A percentile compares a stretch with the other conserved stretches of the same genome.
Conservation (phyloP, 35 echinoderm and acorn worm species). For the Ophioderma brevispina region DNA sequence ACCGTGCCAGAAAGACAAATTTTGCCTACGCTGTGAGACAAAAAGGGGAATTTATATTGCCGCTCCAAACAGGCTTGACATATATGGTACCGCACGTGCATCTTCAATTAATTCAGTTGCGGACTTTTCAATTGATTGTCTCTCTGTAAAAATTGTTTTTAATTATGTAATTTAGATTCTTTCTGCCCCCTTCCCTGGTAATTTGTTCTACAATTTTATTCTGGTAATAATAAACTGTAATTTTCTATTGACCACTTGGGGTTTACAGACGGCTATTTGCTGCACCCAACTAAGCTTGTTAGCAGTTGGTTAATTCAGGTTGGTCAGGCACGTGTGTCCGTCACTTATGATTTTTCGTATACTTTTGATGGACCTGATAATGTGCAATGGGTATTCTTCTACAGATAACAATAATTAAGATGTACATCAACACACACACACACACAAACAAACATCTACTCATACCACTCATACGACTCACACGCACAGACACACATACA, state of each 20-base stretch:
- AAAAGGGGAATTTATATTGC: not conserved
- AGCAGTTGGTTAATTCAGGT: not conserved
- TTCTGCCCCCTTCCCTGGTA: not conserved
- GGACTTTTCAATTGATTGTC: not conserved
- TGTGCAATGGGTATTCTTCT: not conserved
- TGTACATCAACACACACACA: no score
- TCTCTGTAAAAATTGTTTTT: not conserved
- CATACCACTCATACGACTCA: no score
- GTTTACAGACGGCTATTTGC: not conserved
- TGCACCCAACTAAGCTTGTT: not conserved
- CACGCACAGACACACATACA: no score
- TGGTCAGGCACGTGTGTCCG: not conserved
- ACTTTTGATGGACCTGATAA: not conserved
- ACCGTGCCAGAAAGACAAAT: not conserved
- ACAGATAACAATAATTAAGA: no score
- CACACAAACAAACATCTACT: no score
- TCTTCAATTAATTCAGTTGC: not conserved
- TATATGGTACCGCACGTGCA: not conserved
- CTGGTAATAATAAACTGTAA: constrained; percentile 1
- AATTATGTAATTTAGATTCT: not conserved
- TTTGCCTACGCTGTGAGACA: not conserved
- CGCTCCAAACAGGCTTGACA: not conserved
- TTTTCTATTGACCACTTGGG: not conserved
- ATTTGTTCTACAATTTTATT: not conserved
- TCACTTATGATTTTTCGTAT: not conserved